Conservation (phyloP, 2,797 vertebrate genomes). For the Amphiprion clarkii region DNA sequence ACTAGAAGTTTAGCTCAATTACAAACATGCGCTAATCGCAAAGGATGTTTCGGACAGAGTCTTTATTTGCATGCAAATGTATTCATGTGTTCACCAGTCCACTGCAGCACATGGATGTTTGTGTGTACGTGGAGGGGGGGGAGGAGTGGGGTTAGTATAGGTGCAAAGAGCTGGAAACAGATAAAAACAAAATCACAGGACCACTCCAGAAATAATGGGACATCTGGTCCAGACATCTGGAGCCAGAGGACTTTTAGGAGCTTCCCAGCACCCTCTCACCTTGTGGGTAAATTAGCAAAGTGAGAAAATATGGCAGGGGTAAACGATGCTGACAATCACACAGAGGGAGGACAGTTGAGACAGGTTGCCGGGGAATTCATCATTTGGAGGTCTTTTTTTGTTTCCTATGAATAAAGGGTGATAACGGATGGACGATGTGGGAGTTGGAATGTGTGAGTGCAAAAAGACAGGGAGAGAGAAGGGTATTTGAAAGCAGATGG, state of each 20-base stretch:
- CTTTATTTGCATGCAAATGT: slow-evolving; percentile 30
- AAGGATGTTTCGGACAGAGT: slow-evolving; percentile 35
- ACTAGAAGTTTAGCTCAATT: slow-evolving; percentile 57
- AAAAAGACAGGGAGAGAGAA: not conserved
- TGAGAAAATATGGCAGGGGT: slow-evolving; percentile 85
- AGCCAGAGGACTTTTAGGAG: slow-evolving; percentile 84
- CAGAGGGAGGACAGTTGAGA: slow-evolving; percentile 76
- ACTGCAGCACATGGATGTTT: slow-evolving; percentile 9
- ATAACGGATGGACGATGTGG: slow-evolving; percentile 57
- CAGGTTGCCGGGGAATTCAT: slow-evolving; percentile 70
- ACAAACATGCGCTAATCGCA: slow-evolving; percentile 47
- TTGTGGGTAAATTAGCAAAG: slow-evolving; percentile 86
- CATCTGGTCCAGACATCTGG: slow-evolving; percentile 88
- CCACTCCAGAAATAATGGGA: slow-evolving; percentile 83
- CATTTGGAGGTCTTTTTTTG: slow-evolving; percentile 67
- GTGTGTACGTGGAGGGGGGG: not conserved
- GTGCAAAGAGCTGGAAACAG: slow-evolving; percentile 73
- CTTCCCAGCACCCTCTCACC: slow-evolving; percentile 84
- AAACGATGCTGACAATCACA: slow-evolving; percentile 86
- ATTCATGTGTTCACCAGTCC: slow-evolving; percentile 24
- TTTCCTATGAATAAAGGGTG: slow-evolving; percentile 63
- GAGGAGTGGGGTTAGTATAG: slow-evolving; percentile 55
- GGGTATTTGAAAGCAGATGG: slow-evolving; percentile 28
- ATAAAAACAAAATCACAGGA: slow-evolving; percentile 78
- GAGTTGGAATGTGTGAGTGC: slow-evolving; percentile 22